These are phyloP conservation scores for Beroe forskalii DNA, from an alignment of 37 sponge, comb jelly and placozoan genomes.

Conservation along the genomic window DNA sequence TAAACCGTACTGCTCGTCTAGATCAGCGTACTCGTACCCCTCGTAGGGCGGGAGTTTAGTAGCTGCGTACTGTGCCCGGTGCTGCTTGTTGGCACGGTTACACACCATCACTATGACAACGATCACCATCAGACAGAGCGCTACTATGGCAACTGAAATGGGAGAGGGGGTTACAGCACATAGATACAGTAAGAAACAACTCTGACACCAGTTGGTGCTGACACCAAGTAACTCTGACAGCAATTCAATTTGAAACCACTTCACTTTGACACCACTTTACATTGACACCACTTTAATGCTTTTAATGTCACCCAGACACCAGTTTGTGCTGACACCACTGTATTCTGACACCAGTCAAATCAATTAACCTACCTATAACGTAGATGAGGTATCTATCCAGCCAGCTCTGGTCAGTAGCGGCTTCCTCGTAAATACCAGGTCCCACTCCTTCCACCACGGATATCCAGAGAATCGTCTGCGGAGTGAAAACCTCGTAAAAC, in stretches of 20 bases:
- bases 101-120: constrained; percentile 45
- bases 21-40: constrained; percentile 40
- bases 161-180: no score
- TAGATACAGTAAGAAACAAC: no score
- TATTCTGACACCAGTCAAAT: no score
- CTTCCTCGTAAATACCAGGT: constrained; percentile 6
- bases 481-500: no score
- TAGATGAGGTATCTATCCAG: constrained; percentile 29
- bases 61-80: not conserved
- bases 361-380: constrained; percentile 49
- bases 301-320: no score
- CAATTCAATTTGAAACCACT: no score
- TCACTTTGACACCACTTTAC: no score
- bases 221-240: no score
- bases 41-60: constrained; percentile 57
- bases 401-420: constrained; percentile 9
- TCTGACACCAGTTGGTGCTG: no score
- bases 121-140: not conserved
- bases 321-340: no score
- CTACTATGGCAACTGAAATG: not conserved
- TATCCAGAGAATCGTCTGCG: constrained; percentile 43
- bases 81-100: constrained; percentile 61
- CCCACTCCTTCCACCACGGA: not conserved
- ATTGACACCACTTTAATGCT: no score
- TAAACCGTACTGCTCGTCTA: constrained; percentile 47